Base-by-base conservation (phyloP, 2,888 invertebrate genomes). In the Drosophila paramelanica region DNA sequence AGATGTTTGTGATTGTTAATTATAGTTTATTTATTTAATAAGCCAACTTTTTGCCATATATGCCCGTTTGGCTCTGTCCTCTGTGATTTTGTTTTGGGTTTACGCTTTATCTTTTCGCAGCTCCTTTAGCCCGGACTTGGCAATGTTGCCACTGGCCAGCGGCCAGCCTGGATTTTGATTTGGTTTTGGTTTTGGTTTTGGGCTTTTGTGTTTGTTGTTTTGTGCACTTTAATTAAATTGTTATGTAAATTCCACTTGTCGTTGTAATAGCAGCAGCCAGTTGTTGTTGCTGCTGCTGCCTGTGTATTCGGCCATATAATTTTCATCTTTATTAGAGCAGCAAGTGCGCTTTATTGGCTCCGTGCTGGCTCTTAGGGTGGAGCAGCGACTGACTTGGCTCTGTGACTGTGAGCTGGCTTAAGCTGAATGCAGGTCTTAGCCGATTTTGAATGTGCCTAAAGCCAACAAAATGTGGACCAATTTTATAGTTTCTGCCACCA, bases 181-280 rank as follows among this genome's bases (percentile, higher is more conserved):
- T 42, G 31, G 31, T 23, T 49, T 23, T 42, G 31, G 31, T 23
- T 49, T 23, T 61, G 33, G 41, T 38, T 68, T 25, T 39, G 39
- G 61, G 67, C 50, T 58, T 56, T 64, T 51, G 23, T 45, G 43
- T 17, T 41, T 46, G 41, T 46, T 67, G 25, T 65, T 69, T 60
- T 68, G 52, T 61, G 65, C 72, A 74, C 88, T 88, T 85, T 82
- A 89, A 86, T 86, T 86, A 86, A 83, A 89, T 74, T 76, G 89
- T 86, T 89, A 88, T 86, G 88, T 86, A 89, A 89, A 89, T 88
- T 85, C 81, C 86, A 83, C 81, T 82, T 84, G 79, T 79, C 62
- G 76, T 81, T 72, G 61, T 65, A 76, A 66, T 76, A 71, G 50
- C 71, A 58, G 55, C 64, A 59, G 50, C 49, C 27, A 60, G n/a